phyloP scores from a whole-genome alignment of 1,140 invertebrate species.

The Maconellicoccus hirsutus region DNA sequence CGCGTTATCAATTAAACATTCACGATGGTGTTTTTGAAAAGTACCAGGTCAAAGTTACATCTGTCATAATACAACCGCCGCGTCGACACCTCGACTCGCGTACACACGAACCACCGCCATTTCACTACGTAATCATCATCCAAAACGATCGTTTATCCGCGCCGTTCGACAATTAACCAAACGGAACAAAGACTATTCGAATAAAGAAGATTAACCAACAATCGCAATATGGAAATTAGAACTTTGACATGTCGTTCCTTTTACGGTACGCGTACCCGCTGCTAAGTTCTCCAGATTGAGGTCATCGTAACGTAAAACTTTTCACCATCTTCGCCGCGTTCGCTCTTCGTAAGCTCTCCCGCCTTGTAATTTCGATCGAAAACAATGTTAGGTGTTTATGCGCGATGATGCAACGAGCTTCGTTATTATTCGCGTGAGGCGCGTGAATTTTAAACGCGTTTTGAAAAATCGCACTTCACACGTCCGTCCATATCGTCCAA shows the following conservation, averaged over 20 bases:
- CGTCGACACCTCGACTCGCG: too few species aligned
- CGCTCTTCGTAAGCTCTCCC: neutral
- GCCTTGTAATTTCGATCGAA: neutral
- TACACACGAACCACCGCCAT: too few species aligned
- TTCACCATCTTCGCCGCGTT: too few species aligned
- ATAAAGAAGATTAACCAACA: slow-evolving; percentile 6
- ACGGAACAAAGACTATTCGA: neutral
- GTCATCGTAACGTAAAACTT: neutral
- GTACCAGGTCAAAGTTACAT: too few species aligned
- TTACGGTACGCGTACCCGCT: neutral
- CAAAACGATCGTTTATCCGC: neutral
- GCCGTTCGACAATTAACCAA: neutral
- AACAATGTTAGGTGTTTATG: slow-evolving; percentile 2
- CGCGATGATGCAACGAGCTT: neutral
- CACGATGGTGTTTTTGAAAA: too few species aligned
- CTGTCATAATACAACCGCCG: too few species aligned
- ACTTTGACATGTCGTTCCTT: slow-evolving; percentile 8
- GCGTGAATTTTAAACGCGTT: neutral
- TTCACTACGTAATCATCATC: too few species aligned
- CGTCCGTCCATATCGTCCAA: too few species aligned
- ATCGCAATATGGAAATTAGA: slow-evolving; percentile 4
- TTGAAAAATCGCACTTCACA: too few species aligned
- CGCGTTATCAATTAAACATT: too few species aligned
- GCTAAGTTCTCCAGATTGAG: neutral
- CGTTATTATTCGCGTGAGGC: neutral